Evolutionary conservation across 2,797 vertebrate genomes (phyloP), one percentile per base, ranked within the genome.

Genomic region (Schizothorax lantsangensis): DNA sequence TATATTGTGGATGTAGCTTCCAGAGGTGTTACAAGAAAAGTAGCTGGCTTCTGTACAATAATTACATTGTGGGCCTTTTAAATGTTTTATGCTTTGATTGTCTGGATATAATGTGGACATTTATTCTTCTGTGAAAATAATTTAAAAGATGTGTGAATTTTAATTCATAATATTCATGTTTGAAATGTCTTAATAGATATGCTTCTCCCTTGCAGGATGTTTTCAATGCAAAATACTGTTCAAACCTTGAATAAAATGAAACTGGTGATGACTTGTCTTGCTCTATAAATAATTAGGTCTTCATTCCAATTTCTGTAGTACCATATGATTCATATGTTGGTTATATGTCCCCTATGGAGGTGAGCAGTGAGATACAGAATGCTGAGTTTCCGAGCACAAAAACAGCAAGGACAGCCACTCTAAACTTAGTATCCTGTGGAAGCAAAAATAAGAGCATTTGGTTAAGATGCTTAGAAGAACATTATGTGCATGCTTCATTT

Each of bases 351-450:
- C 78, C 91, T 92, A 97, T 91, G 81, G 93, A 92, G 90, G 90
- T 88, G 33, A 97, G 86, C 88, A 97, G 94, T 47, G 91, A 86
- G 88, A 90, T 73, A 23, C 97, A 93, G 86, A 97, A 97, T 14
- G 84, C 88, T 84, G 91, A 66, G 84, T 97, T 97, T 88, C 96
- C 97, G 84, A 95, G 91, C 80, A 96, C 14, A 85, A 97, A 97
- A 84, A 96, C 85, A 2, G 91, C 84, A 64, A 97, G 90, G 75
- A 96, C 91, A 9, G 91, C 36, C 89, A 94, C 94, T 92, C 95
- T 97, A 89, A 96, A 95, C 68, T 88, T 89, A 82, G 92, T 91
- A 54, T 92, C 94, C 96, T 97, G 93, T 47, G 1, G 78, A 14
- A 72, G 81, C 11, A 91, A 19, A 26, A 75, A 43, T n/a, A 68